Evolutionary conservation across 2,113 vertebrate species (phyloP).

Genomic region (Notarius quadriscutis): DNA sequence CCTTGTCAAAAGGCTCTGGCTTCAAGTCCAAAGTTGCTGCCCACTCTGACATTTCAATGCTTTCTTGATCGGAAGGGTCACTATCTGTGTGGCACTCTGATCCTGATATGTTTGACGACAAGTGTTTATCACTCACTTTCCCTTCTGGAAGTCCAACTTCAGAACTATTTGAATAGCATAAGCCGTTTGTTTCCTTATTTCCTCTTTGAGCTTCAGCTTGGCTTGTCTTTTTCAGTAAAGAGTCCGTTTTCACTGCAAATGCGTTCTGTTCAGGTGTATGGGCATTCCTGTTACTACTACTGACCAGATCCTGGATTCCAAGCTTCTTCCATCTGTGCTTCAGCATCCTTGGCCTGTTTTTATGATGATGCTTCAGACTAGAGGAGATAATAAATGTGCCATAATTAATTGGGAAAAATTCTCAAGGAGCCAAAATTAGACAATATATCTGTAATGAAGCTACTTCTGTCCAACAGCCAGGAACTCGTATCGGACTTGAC

Average conservation of each 20-base stretch:
- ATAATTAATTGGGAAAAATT: neutral
- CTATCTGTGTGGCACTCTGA: slow-evolving; percentile 35
- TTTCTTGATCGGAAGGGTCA: slow-evolving; percentile 51
- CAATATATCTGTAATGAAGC: neutral
- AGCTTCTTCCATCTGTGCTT: slow-evolving; percentile 23
- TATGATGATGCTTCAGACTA: slow-evolving; percentile 40
- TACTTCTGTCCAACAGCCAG: neutral
- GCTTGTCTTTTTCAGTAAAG: slow-evolving; percentile 18
- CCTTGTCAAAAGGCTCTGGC: slow-evolving; percentile 43
- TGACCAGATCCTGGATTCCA: slow-evolving; percentile 26
- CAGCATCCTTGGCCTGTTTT: slow-evolving; percentile 34
- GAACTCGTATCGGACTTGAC: slow-evolving; percentile 25
- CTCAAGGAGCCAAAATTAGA: neutral
- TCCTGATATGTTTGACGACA: neutral
- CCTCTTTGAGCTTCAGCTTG: neutral
- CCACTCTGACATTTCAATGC: neutral
- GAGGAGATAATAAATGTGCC: slow-evolving; percentile 6
- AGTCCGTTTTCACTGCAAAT: neutral
- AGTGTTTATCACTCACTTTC: neutral
- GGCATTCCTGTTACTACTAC: neutral
- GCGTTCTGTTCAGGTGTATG: neutral
- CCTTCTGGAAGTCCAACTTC: neutral
- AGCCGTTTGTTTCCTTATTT: neutral
- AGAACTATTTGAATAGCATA: neutral
- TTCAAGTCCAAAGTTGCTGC: slow-evolving; percentile 31